Evolutionary conservation across 2,888 invertebrate genomes (phyloP).

Genomic region (Onchidella celtica): DNA sequence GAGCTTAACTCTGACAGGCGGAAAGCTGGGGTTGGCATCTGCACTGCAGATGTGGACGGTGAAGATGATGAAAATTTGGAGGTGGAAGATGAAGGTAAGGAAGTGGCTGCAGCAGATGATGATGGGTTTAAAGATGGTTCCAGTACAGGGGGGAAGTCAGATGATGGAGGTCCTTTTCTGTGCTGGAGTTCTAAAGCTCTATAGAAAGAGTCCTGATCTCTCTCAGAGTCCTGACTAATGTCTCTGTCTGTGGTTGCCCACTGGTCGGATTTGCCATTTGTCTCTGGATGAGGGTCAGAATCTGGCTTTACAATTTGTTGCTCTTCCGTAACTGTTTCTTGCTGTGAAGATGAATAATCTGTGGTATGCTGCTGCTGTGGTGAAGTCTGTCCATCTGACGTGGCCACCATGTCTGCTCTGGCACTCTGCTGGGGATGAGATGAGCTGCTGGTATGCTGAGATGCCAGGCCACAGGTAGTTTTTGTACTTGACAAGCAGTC

Average conservation of each 20-base stretch:
- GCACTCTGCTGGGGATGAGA: not conserved
- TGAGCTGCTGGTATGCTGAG: not conserved
- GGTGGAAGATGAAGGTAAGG: conserved; percentile 19
- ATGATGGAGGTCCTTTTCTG: not conserved
- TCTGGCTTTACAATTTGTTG: too few relatives aligned
- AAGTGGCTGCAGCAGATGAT: not conserved
- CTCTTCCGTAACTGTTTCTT: too few relatives aligned
- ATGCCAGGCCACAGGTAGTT: too few relatives aligned
- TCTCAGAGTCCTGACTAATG: not conserved
- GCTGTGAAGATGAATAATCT: not conserved
- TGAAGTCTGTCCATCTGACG: not conserved
- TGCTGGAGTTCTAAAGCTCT: conserved; percentile 27
- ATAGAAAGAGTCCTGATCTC: conserved; percentile 24
- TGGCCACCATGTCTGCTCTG: not conserved
- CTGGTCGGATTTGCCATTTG: not conserved
- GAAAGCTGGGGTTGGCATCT: not conserved
- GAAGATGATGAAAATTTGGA: not conserved
- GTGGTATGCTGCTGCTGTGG: not conserved
- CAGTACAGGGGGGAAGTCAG: not conserved
- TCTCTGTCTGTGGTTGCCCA: not conserved
- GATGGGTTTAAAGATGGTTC: not conserved
- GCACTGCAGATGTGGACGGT: not conserved
- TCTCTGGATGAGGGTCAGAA: not conserved
- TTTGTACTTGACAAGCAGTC: not conserved
- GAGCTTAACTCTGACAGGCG: conserved; percentile 29